These are phyloP conservation scores for Caenorhabditis macrosperma DNA, from an alignment of 2,888 invertebrate genomes.

Conservation along the genomic window DNA sequence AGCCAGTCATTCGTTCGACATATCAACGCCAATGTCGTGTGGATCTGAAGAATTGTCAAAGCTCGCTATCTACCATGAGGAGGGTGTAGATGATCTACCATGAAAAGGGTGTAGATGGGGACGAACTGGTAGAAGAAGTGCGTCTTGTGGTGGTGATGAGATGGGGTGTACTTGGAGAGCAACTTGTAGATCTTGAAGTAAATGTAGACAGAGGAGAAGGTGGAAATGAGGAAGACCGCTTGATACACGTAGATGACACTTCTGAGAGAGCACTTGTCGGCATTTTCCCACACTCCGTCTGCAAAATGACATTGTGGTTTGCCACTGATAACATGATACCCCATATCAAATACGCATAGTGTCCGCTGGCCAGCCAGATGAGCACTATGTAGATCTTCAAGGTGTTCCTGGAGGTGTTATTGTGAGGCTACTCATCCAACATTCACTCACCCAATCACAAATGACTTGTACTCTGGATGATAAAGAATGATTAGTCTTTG, in stretches of 20 bases:
- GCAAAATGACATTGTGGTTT: too few species aligned
- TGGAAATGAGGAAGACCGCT: neutral
- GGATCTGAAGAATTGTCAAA: too few species aligned
- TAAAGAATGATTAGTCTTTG: neutral
- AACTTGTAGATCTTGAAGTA: neutral
- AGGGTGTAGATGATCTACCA: too few species aligned
- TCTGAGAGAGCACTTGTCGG: too few species aligned
- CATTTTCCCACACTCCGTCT: too few species aligned
- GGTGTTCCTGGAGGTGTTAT: neutral
- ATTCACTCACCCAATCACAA: neutral
- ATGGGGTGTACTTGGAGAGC: neutral
- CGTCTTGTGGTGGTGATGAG: neutral
- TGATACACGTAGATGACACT: too few species aligned
- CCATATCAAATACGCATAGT: too few species aligned
- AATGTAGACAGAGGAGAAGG: neutral
- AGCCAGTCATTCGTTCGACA: neutral
- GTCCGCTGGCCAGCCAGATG: too few species aligned
- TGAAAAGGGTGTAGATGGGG: too few species aligned
- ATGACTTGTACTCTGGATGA: neutral
- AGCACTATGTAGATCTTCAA: too few species aligned
- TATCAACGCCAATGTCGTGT: neutral
- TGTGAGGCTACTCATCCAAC: too few species aligned
- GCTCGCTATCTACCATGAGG: neutral
- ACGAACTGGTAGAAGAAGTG: neutral
- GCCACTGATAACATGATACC: too few species aligned